phyloP scores from a whole-genome alignment of 1,140 invertebrate species.

The Halictus rubicundus region DNA sequence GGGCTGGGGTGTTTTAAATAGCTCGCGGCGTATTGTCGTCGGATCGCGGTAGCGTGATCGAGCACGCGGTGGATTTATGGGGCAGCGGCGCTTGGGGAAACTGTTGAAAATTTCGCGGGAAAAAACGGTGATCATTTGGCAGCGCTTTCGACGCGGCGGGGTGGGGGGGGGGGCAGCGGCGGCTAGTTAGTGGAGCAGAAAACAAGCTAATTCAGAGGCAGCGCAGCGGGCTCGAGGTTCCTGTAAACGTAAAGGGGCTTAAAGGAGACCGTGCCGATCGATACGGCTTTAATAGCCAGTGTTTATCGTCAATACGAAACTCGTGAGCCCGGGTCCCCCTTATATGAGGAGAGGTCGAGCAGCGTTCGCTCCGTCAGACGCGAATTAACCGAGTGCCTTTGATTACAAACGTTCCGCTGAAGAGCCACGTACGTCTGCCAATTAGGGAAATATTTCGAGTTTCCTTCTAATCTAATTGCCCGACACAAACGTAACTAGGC shows the following conservation, averaged over 20 bases:
- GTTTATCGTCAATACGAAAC: slow-evolving; percentile 44
- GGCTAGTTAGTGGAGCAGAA: slow-evolving; percentile 40
- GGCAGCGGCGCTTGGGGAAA: not conserved
- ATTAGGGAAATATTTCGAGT: slow-evolving; percentile 42
- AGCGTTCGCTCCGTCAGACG: slow-evolving; percentile 6
- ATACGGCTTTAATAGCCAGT: slow-evolving; percentile 38
- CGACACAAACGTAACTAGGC: not conserved
- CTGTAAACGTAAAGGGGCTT: slow-evolving; percentile 30
- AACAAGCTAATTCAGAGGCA: slow-evolving; percentile 46
- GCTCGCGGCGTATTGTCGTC: too few relatives aligned
- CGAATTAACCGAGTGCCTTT: slow-evolving; percentile 19
- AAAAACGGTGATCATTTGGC: slow-evolving; percentile 33
- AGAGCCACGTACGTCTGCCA: slow-evolving; percentile 16
- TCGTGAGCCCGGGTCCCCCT: not conserved
- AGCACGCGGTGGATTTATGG: not conserved
- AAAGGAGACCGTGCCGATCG: slow-evolving; percentile 41
- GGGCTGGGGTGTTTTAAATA: too few relatives aligned
- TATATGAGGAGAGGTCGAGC: not conserved
- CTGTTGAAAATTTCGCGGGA: slow-evolving; percentile 28
- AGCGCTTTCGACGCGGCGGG: slow-evolving; percentile 24
- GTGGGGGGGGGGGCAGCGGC: too few relatives aligned
- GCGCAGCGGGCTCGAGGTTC: not conserved
- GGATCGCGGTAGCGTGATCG: not conserved
- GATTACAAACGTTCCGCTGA: slow-evolving; percentile 6
- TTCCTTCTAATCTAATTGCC: slow-evolving; percentile 30